Base-by-base conservation (phyloP, 2,888 invertebrate species). In the Tribolium freemani region DNA sequence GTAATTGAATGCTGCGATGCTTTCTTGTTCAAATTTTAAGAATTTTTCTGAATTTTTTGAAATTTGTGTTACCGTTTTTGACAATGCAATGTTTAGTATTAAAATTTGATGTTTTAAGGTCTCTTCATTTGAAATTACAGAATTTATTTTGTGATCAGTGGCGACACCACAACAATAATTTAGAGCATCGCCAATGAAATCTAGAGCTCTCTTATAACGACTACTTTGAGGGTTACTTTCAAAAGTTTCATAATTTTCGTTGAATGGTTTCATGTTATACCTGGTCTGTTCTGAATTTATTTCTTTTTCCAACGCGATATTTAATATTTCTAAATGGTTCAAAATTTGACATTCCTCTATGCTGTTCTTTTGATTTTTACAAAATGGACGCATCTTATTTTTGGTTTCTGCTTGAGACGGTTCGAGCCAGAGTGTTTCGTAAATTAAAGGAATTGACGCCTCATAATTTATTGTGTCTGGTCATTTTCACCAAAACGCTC, bases 111-210 rank as follows among this genome's bases (percentile, higher is more conserved):
- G 11, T 69, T 57, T 9, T 13, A 71, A 9, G 5, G 38, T 26
- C n/a, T 48, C 9, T 11, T 71, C 67, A 10, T 30, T 48, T 9
- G 26, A n/a, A 9, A 56, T 20, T 16, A 71, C 6, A n/a, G 8
- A n/a, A 10, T 71, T 13, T 16, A 71, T 11, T 46, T 46, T 11
- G 8, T 46, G 46, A 46, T 46, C 46, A 4, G 46, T 46, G 4
- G 46, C 46, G 0, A 71, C 51, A 6, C 44, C 67, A 38, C 71
- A 71, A 16, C 71, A 71, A 9, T 10, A 71, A 20, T 10, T 31
- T 10, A 71, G 45, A 3, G 56, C 67, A 21, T 68, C 46, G 5
- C 71, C 71, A 6, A 71, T 44, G 26, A 71, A 71, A 26, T 71
- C 56, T 21, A 71, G 21, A 20, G 71, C 16, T 11, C 71, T 11